Percentiles rank a stretch among this genome's conserved stretches.
Evolutionary conservation across 2,113 vertebrate genomes (phyloP).

Genomic region (Protobothrops flavoviridis): DNA sequence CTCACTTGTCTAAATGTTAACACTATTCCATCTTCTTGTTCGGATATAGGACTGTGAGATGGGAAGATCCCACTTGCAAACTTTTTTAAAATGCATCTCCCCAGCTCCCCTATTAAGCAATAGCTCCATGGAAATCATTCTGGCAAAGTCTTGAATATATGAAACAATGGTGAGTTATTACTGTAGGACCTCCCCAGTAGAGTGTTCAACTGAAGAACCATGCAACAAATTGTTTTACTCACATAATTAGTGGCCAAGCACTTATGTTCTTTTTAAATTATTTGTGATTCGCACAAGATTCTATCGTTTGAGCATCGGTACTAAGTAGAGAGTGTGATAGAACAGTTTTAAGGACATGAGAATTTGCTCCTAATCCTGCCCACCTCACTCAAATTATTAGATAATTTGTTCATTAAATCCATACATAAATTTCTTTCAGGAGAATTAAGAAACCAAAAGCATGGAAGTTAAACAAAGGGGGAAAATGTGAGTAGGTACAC

Average conservation of each 20-base stretch:
- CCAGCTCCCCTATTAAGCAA: neutral
- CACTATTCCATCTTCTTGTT: too few relatives aligned
- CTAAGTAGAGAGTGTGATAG: neutral
- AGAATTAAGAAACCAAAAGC: rapidly evolving
- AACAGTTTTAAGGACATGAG: neutral
- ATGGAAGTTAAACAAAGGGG: constrained; percentile 36
- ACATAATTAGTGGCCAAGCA: rapidly evolving
- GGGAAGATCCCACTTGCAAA: neutral
- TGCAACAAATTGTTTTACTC: neutral
- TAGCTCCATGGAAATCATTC: neutral
- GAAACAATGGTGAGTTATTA: neutral
- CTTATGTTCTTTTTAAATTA: neutral
- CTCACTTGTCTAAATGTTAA: neutral
- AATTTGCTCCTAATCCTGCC: rapidly evolving
- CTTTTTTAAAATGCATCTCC: neutral
- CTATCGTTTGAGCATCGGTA: neutral
- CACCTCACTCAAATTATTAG: neutral
- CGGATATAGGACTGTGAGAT: too few relatives aligned
- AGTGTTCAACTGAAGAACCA: neutral
- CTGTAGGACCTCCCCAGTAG: neutral
- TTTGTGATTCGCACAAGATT: neutral
- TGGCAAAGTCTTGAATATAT: neutral
- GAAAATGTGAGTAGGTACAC: rapidly evolving
- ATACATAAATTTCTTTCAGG: neutral
- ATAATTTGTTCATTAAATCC: constrained; percentile 28